These are phyloP conservation scores for Calliopsis andreniformis DNA, from an alignment of 1,140 invertebrate genomes.

Conservation along the genomic window DNA sequence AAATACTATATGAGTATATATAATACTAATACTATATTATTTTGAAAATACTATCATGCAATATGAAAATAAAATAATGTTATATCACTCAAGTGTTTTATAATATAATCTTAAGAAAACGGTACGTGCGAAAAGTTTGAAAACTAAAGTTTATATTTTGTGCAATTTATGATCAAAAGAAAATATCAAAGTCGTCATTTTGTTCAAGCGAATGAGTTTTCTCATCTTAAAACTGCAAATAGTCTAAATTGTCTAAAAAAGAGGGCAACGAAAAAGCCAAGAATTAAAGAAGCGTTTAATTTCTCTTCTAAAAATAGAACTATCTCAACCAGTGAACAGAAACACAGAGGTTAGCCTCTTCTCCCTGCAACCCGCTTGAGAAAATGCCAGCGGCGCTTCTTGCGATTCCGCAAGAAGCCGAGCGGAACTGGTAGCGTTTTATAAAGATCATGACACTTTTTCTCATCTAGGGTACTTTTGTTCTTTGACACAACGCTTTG, in stretches of 20 bases:
- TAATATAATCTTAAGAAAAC: too few relatives aligned
- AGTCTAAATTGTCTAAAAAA: neutral
- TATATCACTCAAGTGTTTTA: too few relatives aligned
- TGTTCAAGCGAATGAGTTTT: too few relatives aligned
- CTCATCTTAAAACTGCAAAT: too few relatives aligned
- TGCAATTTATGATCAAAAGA: too few relatives aligned
- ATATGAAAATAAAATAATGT: too few relatives aligned
- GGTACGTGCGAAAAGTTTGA: too few relatives aligned
- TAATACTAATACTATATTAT: too few relatives aligned
- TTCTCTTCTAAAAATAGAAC: constrained; percentile 14
- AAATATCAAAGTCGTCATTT: too few relatives aligned
- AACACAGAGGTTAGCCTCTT: constrained; percentile 25
- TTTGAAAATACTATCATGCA: too few relatives aligned
- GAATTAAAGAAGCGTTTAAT: constrained; percentile 27
- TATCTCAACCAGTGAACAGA: constrained; percentile 17
- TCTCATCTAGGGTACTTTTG: constrained; percentile 22
- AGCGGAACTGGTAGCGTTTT: constrained; percentile 31
- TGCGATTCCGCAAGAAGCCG: constrained; percentile 28
- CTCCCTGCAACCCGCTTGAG: neutral
- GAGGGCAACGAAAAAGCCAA: neutral
- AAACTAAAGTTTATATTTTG: too few relatives aligned
- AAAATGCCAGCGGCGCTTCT: constrained; percentile 41
- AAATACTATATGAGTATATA: too few relatives aligned
- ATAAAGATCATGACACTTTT: constrained; percentile 45
- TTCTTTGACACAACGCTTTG: constrained; percentile 24